phyloP scores from a whole-genome alignment of 2,888 invertebrate genomes.

The Drosophila pseudotalamancana region DNA sequence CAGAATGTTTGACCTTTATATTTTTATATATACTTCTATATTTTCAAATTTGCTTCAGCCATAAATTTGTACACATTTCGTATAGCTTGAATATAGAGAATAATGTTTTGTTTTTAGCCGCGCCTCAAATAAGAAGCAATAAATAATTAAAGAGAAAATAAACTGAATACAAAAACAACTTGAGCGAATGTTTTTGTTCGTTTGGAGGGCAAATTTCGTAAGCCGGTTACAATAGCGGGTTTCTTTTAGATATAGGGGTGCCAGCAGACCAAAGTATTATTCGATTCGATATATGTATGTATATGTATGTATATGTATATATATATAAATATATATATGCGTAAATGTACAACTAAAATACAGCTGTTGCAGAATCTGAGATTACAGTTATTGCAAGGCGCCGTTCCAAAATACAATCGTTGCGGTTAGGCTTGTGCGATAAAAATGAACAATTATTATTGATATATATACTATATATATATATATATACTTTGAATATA shows the following conservation, averaged over 20 bases:
- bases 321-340: neutral
- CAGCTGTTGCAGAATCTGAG: neutral
- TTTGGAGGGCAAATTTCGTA: constrained; percentile 9
- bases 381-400: neutral
- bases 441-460: constrained; percentile 3
- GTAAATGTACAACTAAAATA: neutral
- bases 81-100: neutral
- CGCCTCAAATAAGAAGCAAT: neutral
- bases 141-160: neutral
- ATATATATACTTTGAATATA: neutral
- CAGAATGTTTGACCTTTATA: too few relatives aligned
- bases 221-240: constrained; percentile 10
- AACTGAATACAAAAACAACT: neutral
- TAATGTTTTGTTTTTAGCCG: neutral
- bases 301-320: too few relatives aligned
- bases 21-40: neutral
- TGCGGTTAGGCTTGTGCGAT: constrained; percentile 4
- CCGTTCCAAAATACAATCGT: constrained; percentile 12
- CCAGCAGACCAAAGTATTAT: constrained; percentile 12
- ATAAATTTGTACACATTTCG: too few relatives aligned
- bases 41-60: too few relatives aligned
- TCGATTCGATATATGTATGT: too few relatives aligned
- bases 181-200: neutral
- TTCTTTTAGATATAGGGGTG: constrained; percentile 11
- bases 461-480: neutral